Conservation (phyloP, 2,113 vertebrate species). For the Tupaia chinensis region DNA sequence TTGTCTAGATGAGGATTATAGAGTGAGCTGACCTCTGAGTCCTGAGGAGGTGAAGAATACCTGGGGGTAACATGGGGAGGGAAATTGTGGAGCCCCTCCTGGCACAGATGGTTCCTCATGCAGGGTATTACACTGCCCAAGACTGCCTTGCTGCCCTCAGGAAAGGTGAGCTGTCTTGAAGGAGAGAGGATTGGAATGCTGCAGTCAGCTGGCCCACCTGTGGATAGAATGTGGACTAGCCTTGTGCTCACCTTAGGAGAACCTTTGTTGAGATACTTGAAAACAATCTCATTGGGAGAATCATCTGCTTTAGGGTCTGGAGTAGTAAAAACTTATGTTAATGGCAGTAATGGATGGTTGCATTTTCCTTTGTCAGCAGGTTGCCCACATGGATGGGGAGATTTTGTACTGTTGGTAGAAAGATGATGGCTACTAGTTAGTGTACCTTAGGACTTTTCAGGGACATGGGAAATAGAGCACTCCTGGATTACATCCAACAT, state of each 20-base stretch:
- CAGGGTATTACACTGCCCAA: background rate
- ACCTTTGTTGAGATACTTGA: background rate
- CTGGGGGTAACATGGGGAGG: background rate
- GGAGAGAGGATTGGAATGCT: background rate
- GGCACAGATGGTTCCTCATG: background rate
- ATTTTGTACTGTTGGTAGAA: background rate
- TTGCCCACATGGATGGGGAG: background rate
- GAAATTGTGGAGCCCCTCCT: background rate
- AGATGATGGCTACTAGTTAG: background rate
- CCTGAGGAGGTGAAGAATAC: background rate
- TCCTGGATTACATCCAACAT: background rate
- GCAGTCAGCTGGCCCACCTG: rapidly evolving
- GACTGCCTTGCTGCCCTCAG: background rate
- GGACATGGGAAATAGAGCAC: background rate
- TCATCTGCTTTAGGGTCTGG: background rate
- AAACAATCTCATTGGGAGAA: background rate
- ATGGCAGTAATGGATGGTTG: background rate
- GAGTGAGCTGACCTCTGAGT: background rate
- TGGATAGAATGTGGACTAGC: background rate
- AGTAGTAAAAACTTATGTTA: background rate
- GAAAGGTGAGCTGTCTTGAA: background rate
- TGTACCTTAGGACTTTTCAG: background rate
- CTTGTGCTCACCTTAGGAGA: background rate
- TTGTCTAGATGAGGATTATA: background rate
- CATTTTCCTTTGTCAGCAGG: background rate